Evolutionary conservation across 2,797 vertebrate species (phyloP), one percentile per base, ranked within the genome.

Genomic region (Sebastes hubbsi): DNA sequence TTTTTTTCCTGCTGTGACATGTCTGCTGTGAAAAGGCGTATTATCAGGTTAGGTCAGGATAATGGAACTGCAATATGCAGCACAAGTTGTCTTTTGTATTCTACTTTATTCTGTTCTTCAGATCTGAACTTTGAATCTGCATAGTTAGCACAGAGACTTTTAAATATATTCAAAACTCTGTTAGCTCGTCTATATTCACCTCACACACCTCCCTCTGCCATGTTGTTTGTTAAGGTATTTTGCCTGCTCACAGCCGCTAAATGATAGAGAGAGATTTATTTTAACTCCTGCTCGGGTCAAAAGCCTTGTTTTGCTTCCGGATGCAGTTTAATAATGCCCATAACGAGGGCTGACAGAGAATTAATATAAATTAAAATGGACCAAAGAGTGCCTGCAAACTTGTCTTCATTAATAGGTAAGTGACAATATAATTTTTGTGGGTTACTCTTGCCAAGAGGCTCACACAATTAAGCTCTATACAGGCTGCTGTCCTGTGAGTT

Each of bases 311-410:
- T 90, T 91, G 89, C 91, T 88, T 87, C 83, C 75, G 88, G 91
- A 90, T 90, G 91, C 83, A 78, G 88, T 89, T 95, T 93, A 95
- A 95, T 94, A 93, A 81, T 68, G 86, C 59, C 82, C 67, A 73
- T 94, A 95, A 95, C 82, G 80, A 94, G 88, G 78, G 77, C 85
- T 93, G 95, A 92, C 91, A 90, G 93, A 91, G 78, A 94, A 96
- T 95, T 94, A 93, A 95, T 95, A 95, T 93, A 78, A 94, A 96
- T 96, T 94, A 94, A 93, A 94, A 84, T 64, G 88, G 87, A 92
- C 90, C 90, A 91, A 90, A 91, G 91, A 89, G 84, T 84, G 87
- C 86, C 81, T 70, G 80, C 87, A 91, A 91, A 94, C 95, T 94
- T 88, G 90, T 95, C 94, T 95, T 95, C 93, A 95, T 96, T 95